phyloP scores from a whole-genome alignment of 1,140 invertebrate genomes.

The Hyposmocoma kahamanoa region DNA sequence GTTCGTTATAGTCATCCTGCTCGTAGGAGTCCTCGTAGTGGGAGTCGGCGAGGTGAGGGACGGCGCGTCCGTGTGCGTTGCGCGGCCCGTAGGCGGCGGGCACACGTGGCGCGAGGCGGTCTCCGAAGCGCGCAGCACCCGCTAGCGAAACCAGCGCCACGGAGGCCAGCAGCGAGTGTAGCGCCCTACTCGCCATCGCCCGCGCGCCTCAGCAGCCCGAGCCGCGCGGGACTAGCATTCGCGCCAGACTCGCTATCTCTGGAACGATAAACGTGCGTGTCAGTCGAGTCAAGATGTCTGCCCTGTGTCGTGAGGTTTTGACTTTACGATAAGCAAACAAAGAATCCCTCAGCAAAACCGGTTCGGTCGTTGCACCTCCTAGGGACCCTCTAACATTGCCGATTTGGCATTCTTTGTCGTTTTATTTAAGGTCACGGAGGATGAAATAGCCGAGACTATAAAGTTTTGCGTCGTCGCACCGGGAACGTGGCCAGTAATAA shows the following conservation, averaged over 20 bases:
- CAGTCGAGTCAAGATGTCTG: conserved; percentile 31
- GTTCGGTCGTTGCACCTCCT: conserved; percentile 47
- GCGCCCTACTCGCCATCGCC: conserved; percentile 45
- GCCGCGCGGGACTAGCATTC: conserved; percentile 38
- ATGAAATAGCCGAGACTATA: conserved; percentile 13
- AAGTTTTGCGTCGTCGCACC: neutral
- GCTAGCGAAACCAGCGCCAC: conserved; percentile 35
- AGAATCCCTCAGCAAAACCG: conserved; percentile 57
- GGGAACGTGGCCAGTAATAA: conserved; percentile 9
- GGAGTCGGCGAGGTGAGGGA: conserved; percentile 30
- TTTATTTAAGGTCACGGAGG: conserved; percentile 30
- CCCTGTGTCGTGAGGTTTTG: conserved; percentile 33
- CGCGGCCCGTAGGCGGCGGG: conserved; percentile 54
- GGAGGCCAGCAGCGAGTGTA: conserved; percentile 37
- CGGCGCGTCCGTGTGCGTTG: conserved; percentile 36
- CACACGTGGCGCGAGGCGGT: conserved; percentile 63
- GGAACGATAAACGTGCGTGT: conserved; percentile 36
- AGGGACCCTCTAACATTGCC: conserved; percentile 52
- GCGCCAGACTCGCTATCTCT: conserved; percentile 31
- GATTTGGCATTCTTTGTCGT: conserved; percentile 48
- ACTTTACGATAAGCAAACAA: conserved; percentile 56
- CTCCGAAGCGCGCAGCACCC: conserved; percentile 57
- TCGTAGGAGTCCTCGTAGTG: conserved; percentile 45
- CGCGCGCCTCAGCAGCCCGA: conserved; percentile 19
- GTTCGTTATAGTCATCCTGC: conserved; percentile 42